Percentiles rank a stretch among this genome's conserved stretches.
phyloP scores from a whole-genome alignment of 2,888 invertebrate species.

The Gryllus longicercus region DNA sequence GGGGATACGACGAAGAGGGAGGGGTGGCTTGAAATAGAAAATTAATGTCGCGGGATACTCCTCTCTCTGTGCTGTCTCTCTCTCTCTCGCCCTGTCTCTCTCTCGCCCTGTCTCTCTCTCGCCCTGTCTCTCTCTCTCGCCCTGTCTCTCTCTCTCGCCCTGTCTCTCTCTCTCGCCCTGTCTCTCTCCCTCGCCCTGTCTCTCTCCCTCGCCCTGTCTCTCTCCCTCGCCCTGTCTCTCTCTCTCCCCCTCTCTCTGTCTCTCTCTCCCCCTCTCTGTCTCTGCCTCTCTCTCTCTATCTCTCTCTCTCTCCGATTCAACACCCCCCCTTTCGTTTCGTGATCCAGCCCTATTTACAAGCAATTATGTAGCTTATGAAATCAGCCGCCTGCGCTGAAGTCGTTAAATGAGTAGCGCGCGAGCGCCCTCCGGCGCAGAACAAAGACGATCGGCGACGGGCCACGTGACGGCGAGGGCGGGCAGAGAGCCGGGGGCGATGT shows the following conservation, averaged over 20 bases:
- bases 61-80: background rate
- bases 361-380: conserved; percentile 17
- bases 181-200: too few relatives aligned
- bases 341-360: background rate
- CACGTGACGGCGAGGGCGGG: background rate
- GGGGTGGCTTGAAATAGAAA: background rate
- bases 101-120: too few relatives aligned
- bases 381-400: background rate
- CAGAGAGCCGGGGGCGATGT: background rate
- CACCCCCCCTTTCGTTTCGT: background rate
- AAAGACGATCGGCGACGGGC: background rate
- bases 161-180: too few relatives aligned
- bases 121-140: too few relatives aligned
- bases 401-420: conserved; percentile 5
- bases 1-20: background rate
- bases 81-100: too few relatives aligned
- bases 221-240: too few relatives aligned
- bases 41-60: background rate
- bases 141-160: too few relatives aligned
- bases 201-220: too few relatives aligned
- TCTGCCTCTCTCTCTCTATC: too few relatives aligned
- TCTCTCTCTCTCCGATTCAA: background rate
- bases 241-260: too few relatives aligned
- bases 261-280: too few relatives aligned
- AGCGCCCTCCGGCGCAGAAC: background rate